phyloP scores from a whole-genome alignment of 2,888 invertebrate genomes.

The Melipona bicolor region DNA sequence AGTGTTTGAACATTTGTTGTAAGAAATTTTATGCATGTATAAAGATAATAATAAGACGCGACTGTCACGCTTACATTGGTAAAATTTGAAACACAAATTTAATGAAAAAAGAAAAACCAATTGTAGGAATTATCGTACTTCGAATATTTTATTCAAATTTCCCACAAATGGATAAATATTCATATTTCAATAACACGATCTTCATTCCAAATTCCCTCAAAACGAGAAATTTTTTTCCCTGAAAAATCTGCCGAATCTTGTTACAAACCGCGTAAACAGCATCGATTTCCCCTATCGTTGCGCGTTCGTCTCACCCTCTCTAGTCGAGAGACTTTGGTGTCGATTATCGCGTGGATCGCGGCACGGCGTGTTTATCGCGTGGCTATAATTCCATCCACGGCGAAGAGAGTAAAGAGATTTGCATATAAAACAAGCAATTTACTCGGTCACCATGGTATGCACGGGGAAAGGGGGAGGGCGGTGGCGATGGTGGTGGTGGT shows the following conservation, averaged over 20 bases:
- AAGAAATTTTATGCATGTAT: too few relatives aligned
- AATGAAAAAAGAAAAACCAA: too few relatives aligned
- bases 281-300: conserved; percentile 27
- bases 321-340: conserved; percentile 20
- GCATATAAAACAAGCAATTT: conserved; percentile 69
- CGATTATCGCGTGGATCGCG: conserved; percentile 58
- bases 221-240: not conserved
- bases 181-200: not conserved
- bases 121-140: too few relatives aligned
- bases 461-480: not conserved
- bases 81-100: too few relatives aligned
- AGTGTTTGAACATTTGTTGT: too few relatives aligned
- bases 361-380: conserved; percentile 59
- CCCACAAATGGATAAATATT: too few relatives aligned
- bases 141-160: too few relatives aligned
- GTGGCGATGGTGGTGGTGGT: not conserved
- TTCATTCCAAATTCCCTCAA: too few relatives aligned
- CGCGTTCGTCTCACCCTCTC: conserved; percentile 21
- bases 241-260: not conserved
- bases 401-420: conserved; percentile 64
- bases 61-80: too few relatives aligned
- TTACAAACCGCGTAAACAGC: conserved; percentile 8
- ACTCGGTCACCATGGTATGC: conserved; percentile 39
- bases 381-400: conserved; percentile 55
- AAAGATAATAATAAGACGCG: too few relatives aligned